Evolutionary conservation across 2,113 vertebrate genomes (phyloP).

Genomic region (Aepyceros melampus): DNA sequence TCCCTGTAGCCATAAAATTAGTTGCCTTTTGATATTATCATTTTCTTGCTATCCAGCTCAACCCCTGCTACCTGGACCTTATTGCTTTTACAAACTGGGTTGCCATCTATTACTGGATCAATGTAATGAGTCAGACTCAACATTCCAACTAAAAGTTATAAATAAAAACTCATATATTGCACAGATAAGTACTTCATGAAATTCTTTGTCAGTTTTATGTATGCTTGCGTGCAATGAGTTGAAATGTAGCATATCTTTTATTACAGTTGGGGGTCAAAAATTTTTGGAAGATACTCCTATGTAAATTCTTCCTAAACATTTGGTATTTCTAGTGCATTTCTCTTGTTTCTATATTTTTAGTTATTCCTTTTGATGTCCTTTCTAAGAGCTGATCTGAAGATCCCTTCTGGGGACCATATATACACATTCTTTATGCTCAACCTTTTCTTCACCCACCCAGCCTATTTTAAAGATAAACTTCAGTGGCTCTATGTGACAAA

Average conservation of each 20-base stretch:
- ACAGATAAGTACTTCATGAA: not conserved
- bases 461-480: not conserved
- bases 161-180: constrained; percentile 22
- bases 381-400: not conserved
- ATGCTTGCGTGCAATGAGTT: not conserved
- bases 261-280: not conserved
- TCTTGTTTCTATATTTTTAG: not conserved
- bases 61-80: not conserved
- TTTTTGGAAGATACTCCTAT: not conserved
- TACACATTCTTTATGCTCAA: not conserved
- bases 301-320: not conserved
- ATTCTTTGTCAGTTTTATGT: constrained; percentile 22
- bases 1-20: not conserved
- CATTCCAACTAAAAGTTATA: constrained; percentile 27
- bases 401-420: not conserved
- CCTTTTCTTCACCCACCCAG: not conserved
- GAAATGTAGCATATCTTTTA: constrained; percentile 24
- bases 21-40: not conserved
- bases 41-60: not conserved
- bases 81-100: not conserved
- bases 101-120: not conserved
- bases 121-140: not conserved
- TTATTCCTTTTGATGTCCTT: constrained; percentile 19
- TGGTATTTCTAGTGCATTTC: not conserved
- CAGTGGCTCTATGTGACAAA: not conserved